phyloP scores from a whole-genome alignment of 2,888 invertebrate genomes.

The Erebia palarica region DNA sequence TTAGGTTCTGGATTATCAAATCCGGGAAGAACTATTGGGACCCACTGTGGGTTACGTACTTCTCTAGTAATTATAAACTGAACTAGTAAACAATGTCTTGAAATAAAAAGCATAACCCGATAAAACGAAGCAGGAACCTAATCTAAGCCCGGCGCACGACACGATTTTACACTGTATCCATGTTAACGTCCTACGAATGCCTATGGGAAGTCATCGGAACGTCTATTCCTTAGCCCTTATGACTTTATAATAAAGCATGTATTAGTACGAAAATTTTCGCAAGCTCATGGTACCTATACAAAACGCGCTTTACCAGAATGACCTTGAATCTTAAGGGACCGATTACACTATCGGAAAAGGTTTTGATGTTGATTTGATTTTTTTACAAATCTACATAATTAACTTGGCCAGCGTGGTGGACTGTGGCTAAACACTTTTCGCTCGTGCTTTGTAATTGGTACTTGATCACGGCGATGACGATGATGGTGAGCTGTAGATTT shows the following conservation, averaged over 20 bases:
- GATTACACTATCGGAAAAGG: neutral
- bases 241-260: slow-evolving; percentile 18
- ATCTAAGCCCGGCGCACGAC: slow-evolving; percentile 33
- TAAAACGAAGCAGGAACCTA: slow-evolving; percentile 34
- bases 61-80: neutral
- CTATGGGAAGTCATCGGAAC: slow-evolving; percentile 21
- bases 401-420: too few relatives aligned
- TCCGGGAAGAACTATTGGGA: neutral
- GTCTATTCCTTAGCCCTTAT: slow-evolving; percentile 17
- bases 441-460: too few relatives aligned
- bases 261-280: slow-evolving; percentile 9
- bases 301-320: slow-evolving; percentile 31
- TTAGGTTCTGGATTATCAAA: neutral
- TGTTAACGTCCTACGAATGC: slow-evolving; percentile 25
- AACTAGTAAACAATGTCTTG: slow-evolving; percentile 11
- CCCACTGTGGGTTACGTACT: neutral
- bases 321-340: slow-evolving; percentile 38
- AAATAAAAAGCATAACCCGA: slow-evolving; percentile 26
- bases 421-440: too few relatives aligned
- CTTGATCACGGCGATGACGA: too few relatives aligned
- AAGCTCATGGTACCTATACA: slow-evolving; percentile 11
- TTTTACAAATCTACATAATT: too few relatives aligned
- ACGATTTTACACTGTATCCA: slow-evolving; percentile 36
- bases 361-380: neutral
- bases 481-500: too few relatives aligned